Evolutionary conservation across 2,797 vertebrate species (phyloP), one percentile per base, ranked within the genome.

Genomic region (Hoplostethus atlanticus): DNA sequence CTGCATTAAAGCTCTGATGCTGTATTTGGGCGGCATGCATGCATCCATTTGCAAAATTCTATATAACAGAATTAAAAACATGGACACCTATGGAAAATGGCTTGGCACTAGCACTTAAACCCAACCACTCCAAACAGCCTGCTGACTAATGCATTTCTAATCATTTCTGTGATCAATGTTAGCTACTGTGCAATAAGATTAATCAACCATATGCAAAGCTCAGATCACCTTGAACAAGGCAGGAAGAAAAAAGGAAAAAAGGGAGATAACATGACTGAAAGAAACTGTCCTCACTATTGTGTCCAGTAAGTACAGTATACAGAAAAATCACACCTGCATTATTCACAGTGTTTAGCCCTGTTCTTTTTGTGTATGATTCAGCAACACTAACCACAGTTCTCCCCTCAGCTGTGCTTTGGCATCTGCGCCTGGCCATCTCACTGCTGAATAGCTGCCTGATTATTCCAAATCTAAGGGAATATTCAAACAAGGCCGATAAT

Each of bases 61-160:
- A 88, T 89, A 89, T 94, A 94, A 94, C 91, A 92, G 89, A 93
- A 94, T 94, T 93, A 93, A 92, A 91, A 92, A 91, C 89, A 89
- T 79, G 87, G 88, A 93, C 92, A 92, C 91, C 93, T 93, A 92
- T 92, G 84, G 91, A 92, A 93, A 91, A 90, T 74, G 88, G 84
- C 88, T 91, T 85, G 89, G 91, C 91, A 84, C 85, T 57, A 76
- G 90, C 91, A 91, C 91, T 93, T 92, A 91, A 89, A 92, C 63
- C 62, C 83, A 74, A 82, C 76, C 85, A 83, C 89, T 90, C 80
- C 87, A 90, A 91, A 91, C 88, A 88, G 80, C 82, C 84, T 93
- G 93, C 93, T 94, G 92, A 94, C 93, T 92, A 92, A 94, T 94
- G 92, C 91, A 92, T 94, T 92, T 92, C 89, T 92, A 93, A 94